Conservation (phyloP, 2,888 invertebrate genomes). For the Fragum fragum region DNA sequence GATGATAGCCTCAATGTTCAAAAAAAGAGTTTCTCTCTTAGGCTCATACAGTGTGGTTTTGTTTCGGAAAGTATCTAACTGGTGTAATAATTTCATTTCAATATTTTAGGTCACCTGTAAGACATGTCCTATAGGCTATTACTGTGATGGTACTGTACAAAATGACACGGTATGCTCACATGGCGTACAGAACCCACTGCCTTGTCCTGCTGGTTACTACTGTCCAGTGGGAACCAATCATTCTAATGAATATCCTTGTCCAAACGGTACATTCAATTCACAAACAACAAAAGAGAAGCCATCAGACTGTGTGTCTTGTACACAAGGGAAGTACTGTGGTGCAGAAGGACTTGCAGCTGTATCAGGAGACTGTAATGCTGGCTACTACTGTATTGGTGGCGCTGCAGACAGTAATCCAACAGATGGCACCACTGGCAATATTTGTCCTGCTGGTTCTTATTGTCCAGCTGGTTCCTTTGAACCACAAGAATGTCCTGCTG, state of each 20-base stretch:
- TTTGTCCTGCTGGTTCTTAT: slow-evolving; percentile 80
- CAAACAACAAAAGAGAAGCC: slow-evolving; percentile 67
- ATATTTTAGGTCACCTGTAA: slow-evolving; percentile 78
- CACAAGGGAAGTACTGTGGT: slow-evolving; percentile 82
- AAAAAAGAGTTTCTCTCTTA: no score
- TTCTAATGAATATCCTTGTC: slow-evolving; percentile 80
- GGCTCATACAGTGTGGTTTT: no score
- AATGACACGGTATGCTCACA: slow-evolving; percentile 82
- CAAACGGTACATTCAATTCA: slow-evolving; percentile 81
- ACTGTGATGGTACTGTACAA: slow-evolving; percentile 84
- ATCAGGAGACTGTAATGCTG: slow-evolving; percentile 76
- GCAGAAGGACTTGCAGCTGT: slow-evolving; percentile 75
- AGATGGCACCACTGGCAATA: slow-evolving; percentile 78
- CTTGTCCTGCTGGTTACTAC: slow-evolving; percentile 82
- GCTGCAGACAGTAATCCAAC: slow-evolving; percentile 75
- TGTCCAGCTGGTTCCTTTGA: slow-evolving; percentile 80
- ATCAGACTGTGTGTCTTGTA: slow-evolving; percentile 81
- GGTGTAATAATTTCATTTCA: no score
- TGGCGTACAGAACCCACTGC: slow-evolving; percentile 83
- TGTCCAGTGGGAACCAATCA: slow-evolving; percentile 81
- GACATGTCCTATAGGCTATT: slow-evolving; percentile 81
- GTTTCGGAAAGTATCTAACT: no score
- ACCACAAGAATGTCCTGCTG: slow-evolving; percentile 80
- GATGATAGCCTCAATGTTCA: no score
- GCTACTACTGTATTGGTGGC: slow-evolving; percentile 78